phyloP scores from a whole-genome alignment of 2,113 vertebrate species.

The Cnemophilus loriae region DNA sequence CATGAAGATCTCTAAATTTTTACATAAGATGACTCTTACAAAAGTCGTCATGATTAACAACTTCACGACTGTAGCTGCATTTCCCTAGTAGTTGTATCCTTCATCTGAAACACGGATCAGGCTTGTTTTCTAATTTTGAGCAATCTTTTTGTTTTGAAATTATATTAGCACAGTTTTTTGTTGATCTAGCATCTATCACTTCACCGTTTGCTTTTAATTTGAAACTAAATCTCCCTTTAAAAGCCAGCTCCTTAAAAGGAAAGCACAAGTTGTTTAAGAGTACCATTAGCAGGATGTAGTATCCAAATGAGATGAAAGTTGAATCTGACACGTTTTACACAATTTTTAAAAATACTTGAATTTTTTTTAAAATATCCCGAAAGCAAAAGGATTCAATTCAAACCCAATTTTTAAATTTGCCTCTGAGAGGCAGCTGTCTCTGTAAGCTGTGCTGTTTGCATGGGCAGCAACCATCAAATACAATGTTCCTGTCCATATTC shows the following conservation, averaged over 20 bases:
- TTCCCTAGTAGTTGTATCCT: not conserved
- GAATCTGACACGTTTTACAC: not conserved
- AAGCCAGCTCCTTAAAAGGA: not conserved
- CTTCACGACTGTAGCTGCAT: not conserved
- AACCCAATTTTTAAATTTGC: not conserved
- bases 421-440: not conserved
- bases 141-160: not conserved
- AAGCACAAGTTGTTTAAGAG: not conserved
- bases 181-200: not conserved
- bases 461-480: not conserved
- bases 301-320: not conserved
- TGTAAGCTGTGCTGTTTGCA: not conserved
- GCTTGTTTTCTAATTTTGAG: not conserved
- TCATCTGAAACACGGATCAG: not conserved
- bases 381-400: not conserved
- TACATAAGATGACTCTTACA: rapidly evolving
- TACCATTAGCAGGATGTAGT: not conserved
- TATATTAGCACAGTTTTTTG: not conserved
- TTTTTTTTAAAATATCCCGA: not conserved
- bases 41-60: not conserved
- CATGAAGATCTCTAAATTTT: not conserved
- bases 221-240: not conserved
- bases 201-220: not conserved
- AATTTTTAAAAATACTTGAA: not conserved
- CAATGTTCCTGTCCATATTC: not conserved